Base-by-base conservation (phyloP, 2,888 invertebrate genomes). In the Gari tellinella region DNA sequence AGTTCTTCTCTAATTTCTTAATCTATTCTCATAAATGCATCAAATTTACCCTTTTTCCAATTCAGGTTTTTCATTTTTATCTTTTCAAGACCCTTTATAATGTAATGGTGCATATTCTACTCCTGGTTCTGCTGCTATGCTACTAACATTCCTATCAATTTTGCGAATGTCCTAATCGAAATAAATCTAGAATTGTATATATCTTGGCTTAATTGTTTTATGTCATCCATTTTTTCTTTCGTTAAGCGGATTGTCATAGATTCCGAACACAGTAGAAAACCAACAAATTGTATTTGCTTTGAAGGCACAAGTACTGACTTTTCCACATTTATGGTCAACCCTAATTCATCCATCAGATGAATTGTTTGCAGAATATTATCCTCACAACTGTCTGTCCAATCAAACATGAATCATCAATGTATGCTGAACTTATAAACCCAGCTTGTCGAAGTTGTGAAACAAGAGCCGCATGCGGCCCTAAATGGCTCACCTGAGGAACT, bases 241-340 rank as follows among this genome's bases (percentile, higher is more conserved):
- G 73, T 67, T 23, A 64, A 46, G 25, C 49, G 40, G 12, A 74
- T 19, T 4, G 65, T 60, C 72, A 72, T 72, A 21, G 72, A 52
- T 31, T 19, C 37, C 31, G 79, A 79, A 49, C 79, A 66, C 15
- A 82, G 41, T 5, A 66, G 14, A 60, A 81, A 82, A 2, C 79
- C 72, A 14, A 72, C 41, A 41, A 76, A 79, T 23, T 56, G 43
- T 19, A 80, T 70, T 43, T 69, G 45, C 55, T 73, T 56, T 31
- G 61, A 51, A 0, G 79, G 73, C 8, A 43, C 14, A 15, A 76
- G 52, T 12, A 69, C 65, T 15, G 82, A 80, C 60, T 80, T 80
- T 4, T 69, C 51, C 31, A 61, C 62, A 48, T 82, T 56, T n/a
- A 82, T 55, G 12, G 57, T 65, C 21, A 80, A 72, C 10, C 82